Base-by-base conservation (phyloP, 2,888 invertebrate genomes). In the Spodoptera exigua region DNA sequence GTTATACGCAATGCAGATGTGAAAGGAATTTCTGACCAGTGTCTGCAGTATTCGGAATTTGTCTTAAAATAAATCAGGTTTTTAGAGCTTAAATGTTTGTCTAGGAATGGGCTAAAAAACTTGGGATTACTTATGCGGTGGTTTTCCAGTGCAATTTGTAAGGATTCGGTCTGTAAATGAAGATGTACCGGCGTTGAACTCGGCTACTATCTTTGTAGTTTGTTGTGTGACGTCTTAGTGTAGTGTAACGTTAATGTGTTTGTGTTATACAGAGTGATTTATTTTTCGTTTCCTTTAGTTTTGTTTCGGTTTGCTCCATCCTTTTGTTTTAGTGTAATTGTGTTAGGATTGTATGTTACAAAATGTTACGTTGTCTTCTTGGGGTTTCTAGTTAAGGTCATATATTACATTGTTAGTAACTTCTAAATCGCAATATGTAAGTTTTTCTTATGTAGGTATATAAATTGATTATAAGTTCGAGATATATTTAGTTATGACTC, bases 1-100 rank as follows among this genome's bases (percentile, higher is more conserved):
- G 59, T 70, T 75, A 77, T 84, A 81, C 85, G 85, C 85, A 84
- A 68, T 85, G 85, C 84, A 84, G 84, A 83, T 84, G 69, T n/a
- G 72, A 71, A 70, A 54, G 70, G 56, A 68, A 76, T 63, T 71
- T 61, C 61, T 61, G 52, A 68, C 61, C 64, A 62, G 56, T 61
- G 66, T 68, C 76, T 75, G 67, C 66, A 78, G 62, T 67, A 12
- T 62, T 44, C 58, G 16, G 35, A 66, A 73, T 70, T 68, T 66
- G 52, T 70, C 44, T 44, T 60, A 57, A 63, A 72, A 60, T 59
- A 61, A 53, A 71, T 12, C 34, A 57, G 43, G 18, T 44, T 70
- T 66, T 70, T 63, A 61, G 17, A 69, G 46, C 53, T 62, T 48
- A 45, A 57, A 62, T 72, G 51, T 61, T 63, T 49, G 48, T 58